phyloP scores from a whole-genome alignment of 2,888 invertebrate species.

The Epirrhoe alternata region DNA sequence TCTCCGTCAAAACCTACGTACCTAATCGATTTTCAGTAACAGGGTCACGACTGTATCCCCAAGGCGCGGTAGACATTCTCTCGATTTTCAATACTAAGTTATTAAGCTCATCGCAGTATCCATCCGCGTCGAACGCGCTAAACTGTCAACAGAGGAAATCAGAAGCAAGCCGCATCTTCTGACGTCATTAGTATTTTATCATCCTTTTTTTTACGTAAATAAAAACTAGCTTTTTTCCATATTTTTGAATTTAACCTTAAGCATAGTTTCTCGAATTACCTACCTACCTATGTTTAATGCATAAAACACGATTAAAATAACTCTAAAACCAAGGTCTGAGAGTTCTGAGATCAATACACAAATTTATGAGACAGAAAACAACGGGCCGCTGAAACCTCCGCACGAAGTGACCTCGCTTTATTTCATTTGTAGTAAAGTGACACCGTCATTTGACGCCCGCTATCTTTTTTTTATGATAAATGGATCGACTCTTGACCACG shows the following conservation, averaged over 20 bases:
- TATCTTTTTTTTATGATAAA: no score
- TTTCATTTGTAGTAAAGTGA: neutral
- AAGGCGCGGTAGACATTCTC: no score
- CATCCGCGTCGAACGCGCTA: no score
- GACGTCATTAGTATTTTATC: no score
- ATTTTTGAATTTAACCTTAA: neutral
- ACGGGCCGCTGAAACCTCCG: slow-evolving; percentile 15
- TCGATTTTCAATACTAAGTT: no score
- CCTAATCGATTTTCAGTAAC: no score
- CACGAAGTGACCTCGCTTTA: slow-evolving; percentile 38
- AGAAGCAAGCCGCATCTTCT: no score
- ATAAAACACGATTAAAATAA: slow-evolving; percentile 8
- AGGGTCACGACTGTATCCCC: no score
- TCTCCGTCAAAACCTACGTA: no score
- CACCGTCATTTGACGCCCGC: neutral
- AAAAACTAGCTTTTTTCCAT: neutral
- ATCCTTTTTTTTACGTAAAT: neutral
- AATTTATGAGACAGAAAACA: slow-evolving; percentile 22
- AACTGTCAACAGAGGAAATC: no score
- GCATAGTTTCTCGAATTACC: neutral
- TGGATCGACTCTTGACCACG: no score
- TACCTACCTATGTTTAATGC: slow-evolving; percentile 2
- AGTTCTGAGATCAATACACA: slow-evolving; percentile 7
- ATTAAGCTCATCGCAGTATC: no score
- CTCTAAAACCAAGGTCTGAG: slow-evolving; percentile 21